Base-by-base conservation (phyloP, 2,888 invertebrate species). In the Ceriagrion tenellum region DNA sequence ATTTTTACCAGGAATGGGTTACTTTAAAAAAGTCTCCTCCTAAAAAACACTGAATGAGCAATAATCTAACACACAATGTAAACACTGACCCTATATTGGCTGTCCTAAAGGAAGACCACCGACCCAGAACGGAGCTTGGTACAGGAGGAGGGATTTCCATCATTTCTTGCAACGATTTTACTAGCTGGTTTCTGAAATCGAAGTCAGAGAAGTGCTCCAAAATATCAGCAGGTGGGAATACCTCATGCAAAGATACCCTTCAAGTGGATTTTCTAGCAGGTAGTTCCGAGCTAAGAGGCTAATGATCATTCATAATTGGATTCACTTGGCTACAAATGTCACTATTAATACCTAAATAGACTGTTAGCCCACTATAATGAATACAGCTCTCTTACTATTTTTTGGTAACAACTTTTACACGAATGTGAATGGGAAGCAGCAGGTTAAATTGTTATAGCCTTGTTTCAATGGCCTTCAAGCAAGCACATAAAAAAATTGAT, bases 121-220 rank as follows among this genome's bases (percentile, higher is more conserved):
- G 93, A 74, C 69, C 47, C 93, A 93, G 93, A 93, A 69, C 69
- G 40, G 93, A 69, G 18, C 69, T n/a, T 74, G 93, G 69, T 93
- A 47, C 93, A 69, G 93, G 93, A 93, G 63, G 69, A 47, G 93
- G 93, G 47, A 47, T 74, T 69, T 93, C 93, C 93, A 93, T 93
- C 93, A 93, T 93, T 93, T 93, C 93, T 93, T 93, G 93, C 93
- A 93, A 93, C 47, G 93, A 93, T 59, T 93, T 93, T 93, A 69
- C 93, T 69, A 93, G 93, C 69, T 93, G 93, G 93, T 93, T 93
- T 93, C 93, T 93, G 93, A 93, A 93, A 93, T 16, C 93, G 93
- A 93, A 93, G 93, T 93, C 47, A 93, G 63, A 47, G 35, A 69
- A 69, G 93, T 93, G 69, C 93, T 74, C 69, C 93, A 26, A 93